These are phyloP conservation scores for Sclerurus mexicanus DNA, from an alignment of 2,113 vertebrate species.

Conservation along the genomic window DNA sequence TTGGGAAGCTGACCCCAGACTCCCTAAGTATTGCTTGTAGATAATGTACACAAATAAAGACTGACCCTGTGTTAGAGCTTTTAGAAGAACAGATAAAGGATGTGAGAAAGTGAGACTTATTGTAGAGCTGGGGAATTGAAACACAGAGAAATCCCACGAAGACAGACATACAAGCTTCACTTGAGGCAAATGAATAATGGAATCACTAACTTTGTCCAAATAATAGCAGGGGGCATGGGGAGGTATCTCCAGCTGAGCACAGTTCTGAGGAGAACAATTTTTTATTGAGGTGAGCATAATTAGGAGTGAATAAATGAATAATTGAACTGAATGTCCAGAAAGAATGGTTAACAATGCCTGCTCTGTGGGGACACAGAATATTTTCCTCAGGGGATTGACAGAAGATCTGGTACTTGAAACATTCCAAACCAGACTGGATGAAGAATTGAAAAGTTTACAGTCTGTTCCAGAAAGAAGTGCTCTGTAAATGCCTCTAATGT, in stretches of 20 bases:
- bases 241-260: slow-evolving; percentile 32
- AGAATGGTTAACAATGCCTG: neutral
- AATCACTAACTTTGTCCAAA: slow-evolving; percentile 48
- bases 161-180: slow-evolving; percentile 37
- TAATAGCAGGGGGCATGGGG: slow-evolving; percentile 33
- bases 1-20: neutral
- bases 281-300: slow-evolving; percentile 59
- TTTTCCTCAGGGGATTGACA: slow-evolving; percentile 38
- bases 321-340: slow-evolving; percentile 41
- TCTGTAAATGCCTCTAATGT: neutral
- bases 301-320: slow-evolving; percentile 61
- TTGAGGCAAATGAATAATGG: slow-evolving; percentile 33
- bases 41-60: slow-evolving; percentile 16
- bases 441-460: slow-evolving; percentile 35
- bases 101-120: slow-evolving; percentile 31
- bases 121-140: slow-evolving; percentile 34
- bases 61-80: neutral
- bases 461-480: neutral
- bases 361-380: neutral
- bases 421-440: neutral
- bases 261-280: slow-evolving; percentile 18
- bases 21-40: neutral
- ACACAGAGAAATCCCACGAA: slow-evolving; percentile 39
- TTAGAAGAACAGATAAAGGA: slow-evolving; percentile 28
- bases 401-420: slow-evolving; percentile 32